Conservation (phyloP, 2,113 vertebrate genomes). For the Arothron firmamentum region DNA sequence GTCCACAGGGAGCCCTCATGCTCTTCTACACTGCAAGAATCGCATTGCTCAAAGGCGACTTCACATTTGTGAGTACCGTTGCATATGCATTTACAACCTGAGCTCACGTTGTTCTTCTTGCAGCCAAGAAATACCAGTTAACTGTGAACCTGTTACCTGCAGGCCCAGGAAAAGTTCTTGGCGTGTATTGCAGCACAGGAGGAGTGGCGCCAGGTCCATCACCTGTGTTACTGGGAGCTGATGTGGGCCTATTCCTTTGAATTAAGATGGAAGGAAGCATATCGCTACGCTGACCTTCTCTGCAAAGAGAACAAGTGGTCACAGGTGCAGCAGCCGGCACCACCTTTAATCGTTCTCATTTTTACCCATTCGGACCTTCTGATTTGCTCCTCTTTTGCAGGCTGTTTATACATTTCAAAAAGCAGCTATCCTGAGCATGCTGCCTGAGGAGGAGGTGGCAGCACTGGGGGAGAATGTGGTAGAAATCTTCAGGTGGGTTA, state of each 20-base stretch:
- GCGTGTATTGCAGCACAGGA: slow-evolving; percentile 86
- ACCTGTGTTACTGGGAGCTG: slow-evolving; percentile 95
- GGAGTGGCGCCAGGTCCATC: slow-evolving; percentile 93
- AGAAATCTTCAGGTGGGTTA: slow-evolving; percentile 82
- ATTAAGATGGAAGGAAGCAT: slow-evolving; percentile 87
- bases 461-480: slow-evolving; percentile 79
- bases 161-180: slow-evolving; percentile 84
- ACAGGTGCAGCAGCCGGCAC: slow-evolving; percentile 73
- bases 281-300: slow-evolving; percentile 86
- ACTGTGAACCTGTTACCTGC: slow-evolving; percentile 16
- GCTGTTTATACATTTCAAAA: slow-evolving; percentile 89
- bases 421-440: slow-evolving; percentile 90
- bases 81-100: neutral
- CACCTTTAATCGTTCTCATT: neutral
- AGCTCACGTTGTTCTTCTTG: neutral
- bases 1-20: slow-evolving; percentile 84
- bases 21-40: slow-evolving; percentile 89
- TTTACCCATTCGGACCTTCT: neutral
- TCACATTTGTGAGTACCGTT: slow-evolving; percentile 80
- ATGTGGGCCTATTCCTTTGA: slow-evolving; percentile 90
- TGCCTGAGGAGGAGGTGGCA: slow-evolving; percentile 80
- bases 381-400: slow-evolving; percentile 60
- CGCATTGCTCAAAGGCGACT: slow-evolving; percentile 84
- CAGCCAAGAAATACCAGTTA: neutral
- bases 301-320: slow-evolving; percentile 95